Evolutionary conservation across 2,113 vertebrate genomes (phyloP), one percentile per base, ranked within the genome.

Genomic region (Oostethus manadensis): DNA sequence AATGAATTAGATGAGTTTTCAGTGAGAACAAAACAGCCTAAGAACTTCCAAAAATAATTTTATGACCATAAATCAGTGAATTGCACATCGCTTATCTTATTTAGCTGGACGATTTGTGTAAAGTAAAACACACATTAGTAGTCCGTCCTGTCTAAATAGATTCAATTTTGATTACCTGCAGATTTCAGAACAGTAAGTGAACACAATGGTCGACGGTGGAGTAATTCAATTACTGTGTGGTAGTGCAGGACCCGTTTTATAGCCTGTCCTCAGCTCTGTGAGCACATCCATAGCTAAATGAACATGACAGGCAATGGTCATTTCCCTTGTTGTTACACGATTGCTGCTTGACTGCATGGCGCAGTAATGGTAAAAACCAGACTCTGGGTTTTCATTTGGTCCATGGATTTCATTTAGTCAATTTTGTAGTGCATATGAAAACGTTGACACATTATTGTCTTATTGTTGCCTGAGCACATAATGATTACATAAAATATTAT

Each of bases 191-290:
- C 56, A 74, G 78, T 82, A 83, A 86, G 87, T 84, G 70, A 81
- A 84, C 73, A 65, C 66, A 60, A 59, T 74, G 61, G 70, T 73
- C 58, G 76, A 78, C 18, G 67, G 71, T 72, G 68, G 76, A 80
- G 76, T 80, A 74, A 84, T 88, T 86, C 76, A 84, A 84, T 88
- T 85, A 86, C 77, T 73, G 80, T 73, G 79, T 86, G 75, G 78
- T 78, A 83, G 77, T 73, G 77, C 66, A 81, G 74, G 77, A 68
- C 67, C 75, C 35, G 65, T 78, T 87, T 86, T 85, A 86, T 83
- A 79, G 78, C 72, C 70, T 69, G 81, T 69, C 75, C 75, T 71
- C 73, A 82, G 79, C 64, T 80, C 83, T 38, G 62, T 82, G 79
- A 83, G 77, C 75, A 71, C 72, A 75, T 71, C 62, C 74, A 66